Evolutionary conservation across 2,797 vertebrate species (phyloP).

Genomic region (Austrolebias charrua): DNA sequence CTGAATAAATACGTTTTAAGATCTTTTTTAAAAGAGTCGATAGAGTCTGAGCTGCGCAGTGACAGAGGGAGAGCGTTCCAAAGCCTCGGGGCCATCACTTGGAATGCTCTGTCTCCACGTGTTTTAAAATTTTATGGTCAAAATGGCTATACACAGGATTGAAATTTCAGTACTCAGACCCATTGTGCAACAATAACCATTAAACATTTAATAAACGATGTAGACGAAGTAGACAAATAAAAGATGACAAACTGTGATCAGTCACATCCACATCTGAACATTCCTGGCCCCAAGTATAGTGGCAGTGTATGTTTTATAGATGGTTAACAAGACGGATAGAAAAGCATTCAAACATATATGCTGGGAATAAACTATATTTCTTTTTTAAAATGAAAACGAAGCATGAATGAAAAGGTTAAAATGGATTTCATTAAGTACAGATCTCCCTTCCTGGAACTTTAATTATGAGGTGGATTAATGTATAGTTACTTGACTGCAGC

Average conservation of each 20-base stretch:
- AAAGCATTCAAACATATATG: constrained; percentile 4
- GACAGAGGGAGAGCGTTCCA: too few relatives aligned
- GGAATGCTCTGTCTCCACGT: too few relatives aligned
- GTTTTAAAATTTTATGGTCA: too few relatives aligned
- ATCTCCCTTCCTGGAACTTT: constrained; percentile 29
- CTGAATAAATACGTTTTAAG: too few relatives aligned
- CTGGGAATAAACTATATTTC: background rate
- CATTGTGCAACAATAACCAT: too few relatives aligned
- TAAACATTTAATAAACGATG: too few relatives aligned
- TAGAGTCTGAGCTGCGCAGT: too few relatives aligned
- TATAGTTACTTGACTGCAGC: constrained; percentile 26
- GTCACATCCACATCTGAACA: constrained; percentile 17
- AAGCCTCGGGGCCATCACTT: too few relatives aligned
- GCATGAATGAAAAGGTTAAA: constrained; percentile 15
- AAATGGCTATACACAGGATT: too few relatives aligned
- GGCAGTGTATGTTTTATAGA: constrained; percentile 14
- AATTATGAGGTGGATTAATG: constrained; percentile 29
- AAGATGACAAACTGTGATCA: constrained; percentile 20
- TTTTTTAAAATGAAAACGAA: background rate
- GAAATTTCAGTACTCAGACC: too few relatives aligned
- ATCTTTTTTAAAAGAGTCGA: too few relatives aligned
- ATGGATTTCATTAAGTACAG: constrained; percentile 10
- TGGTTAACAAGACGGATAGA: constrained; percentile 11
- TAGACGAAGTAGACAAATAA: too few relatives aligned
- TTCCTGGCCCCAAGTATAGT: constrained; percentile 18